A percentile compares a stretch with the other conserved stretches of the same genome.
Evolutionary conservation across 2,797 vertebrate species (phyloP).

Genomic region (Alosa sapidissima): DNA sequence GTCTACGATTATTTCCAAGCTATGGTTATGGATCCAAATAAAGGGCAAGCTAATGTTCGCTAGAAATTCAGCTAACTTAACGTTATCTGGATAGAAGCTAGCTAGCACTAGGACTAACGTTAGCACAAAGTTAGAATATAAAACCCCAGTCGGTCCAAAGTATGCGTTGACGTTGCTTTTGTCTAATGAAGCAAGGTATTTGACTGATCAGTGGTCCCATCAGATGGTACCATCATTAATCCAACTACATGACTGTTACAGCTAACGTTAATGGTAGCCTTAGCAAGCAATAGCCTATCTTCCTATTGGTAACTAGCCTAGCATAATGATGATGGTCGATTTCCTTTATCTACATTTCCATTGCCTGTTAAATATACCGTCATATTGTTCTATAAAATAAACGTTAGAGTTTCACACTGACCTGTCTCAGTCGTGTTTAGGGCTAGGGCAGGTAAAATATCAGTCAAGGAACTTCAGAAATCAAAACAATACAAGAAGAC

Average conservation of each 20-base stretch:
- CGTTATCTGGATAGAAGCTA: neutral
- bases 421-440: neutral
- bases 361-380: neutral
- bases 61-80: neutral
- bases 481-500: neutral
- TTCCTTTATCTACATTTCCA: neutral
- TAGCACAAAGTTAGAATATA: neutral
- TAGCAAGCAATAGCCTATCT: neutral
- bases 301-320: neutral
- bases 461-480: neutral
- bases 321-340: neutral
- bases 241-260: neutral
- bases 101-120: neutral
- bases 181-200: neutral
- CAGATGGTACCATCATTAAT: neutral
- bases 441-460: neutral
- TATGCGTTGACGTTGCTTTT: neutral
- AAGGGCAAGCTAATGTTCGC: neutral
- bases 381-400: neutral
- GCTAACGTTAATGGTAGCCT: neutral
- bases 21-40: neutral
- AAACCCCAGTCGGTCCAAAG: neutral
- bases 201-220: neutral
- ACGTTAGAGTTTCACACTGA: neutral
- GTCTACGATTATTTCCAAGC: neutral